A percentile compares a stretch with the other conserved stretches of the same genome.
Evolutionary conservation across 1,140 invertebrate species (phyloP).

Genomic region (Drosophila cardini): DNA sequence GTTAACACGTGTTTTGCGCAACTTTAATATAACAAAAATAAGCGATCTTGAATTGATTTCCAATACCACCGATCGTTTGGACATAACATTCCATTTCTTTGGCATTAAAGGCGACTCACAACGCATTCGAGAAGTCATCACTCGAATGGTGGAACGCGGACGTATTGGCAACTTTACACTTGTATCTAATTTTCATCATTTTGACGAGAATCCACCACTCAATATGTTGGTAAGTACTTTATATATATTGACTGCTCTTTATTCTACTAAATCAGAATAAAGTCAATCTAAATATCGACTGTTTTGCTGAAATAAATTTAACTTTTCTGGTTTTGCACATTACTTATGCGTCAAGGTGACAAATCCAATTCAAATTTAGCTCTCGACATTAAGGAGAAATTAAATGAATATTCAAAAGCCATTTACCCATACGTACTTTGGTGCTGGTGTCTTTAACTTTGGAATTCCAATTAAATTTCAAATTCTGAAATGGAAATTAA

Average conservation of each 20-base stretch:
- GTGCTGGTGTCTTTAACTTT: too few species aligned
- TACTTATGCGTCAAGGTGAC: too few species aligned
- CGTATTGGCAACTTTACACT: constrained; percentile 88
- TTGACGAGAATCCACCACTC: constrained; percentile 87
- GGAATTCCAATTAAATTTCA: too few species aligned
- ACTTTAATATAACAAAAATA: constrained; percentile 88
- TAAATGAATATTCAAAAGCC: too few species aligned
- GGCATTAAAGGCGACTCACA: constrained; percentile 87
- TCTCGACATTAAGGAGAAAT: too few species aligned
- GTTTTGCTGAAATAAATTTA: too few species aligned
- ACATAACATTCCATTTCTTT: constrained; percentile 88
- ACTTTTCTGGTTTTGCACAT: too few species aligned
- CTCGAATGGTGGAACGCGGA: constrained; percentile 87
- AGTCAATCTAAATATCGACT: too few species aligned
- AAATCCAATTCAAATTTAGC: too few species aligned
- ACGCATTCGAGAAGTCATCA: constrained; percentile 87
- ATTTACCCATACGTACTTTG: too few species aligned
- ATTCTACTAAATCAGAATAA: too few species aligned
- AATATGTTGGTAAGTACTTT: constrained; percentile 85
- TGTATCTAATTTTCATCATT: constrained; percentile 87
- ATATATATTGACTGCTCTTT: background rate
- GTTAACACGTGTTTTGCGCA: constrained; percentile 88
- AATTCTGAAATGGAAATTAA: too few species aligned
- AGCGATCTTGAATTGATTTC: constrained; percentile 89
- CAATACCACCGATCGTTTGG: constrained; percentile 87